phyloP scores from a whole-genome alignment of 1,140 invertebrate species.

The Agraylea sexmaculata region DNA sequence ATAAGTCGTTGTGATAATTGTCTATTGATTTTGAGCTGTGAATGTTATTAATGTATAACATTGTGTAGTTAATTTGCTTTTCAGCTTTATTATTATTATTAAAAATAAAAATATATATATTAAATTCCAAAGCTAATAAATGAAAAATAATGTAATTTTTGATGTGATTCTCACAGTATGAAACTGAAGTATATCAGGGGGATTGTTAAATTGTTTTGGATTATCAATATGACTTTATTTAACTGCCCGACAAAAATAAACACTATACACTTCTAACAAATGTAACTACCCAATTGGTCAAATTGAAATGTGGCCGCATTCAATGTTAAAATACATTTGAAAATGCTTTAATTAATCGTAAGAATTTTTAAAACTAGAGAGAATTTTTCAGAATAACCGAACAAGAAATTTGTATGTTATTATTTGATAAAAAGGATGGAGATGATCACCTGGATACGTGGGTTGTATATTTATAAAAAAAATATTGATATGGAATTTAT shows the following conservation, averaged over 20 bases:
- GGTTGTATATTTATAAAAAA: too few relatives aligned
- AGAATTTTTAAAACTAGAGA: conserved; percentile 13
- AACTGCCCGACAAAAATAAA: conserved; percentile 4
- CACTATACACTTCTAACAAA: conserved; percentile 5
- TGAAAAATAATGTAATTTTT: conserved; percentile 9
- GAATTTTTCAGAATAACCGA: conserved; percentile 8
- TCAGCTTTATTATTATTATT: too few relatives aligned
- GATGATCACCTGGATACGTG: too few relatives aligned
- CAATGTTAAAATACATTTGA: conserved; percentile 8
- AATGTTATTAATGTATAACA: too few relatives aligned
- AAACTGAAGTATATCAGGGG: too few relatives aligned
- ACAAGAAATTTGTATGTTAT: conserved; percentile 11
- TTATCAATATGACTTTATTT: not conserved
- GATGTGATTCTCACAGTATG: conserved; percentile 15
- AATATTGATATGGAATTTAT: too few relatives aligned
- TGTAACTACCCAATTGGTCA: conserved; percentile 5
- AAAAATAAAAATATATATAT: too few relatives aligned
- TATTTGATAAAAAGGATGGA: too few relatives aligned
- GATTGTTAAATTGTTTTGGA: conserved; percentile 10
- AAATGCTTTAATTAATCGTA: conserved; percentile 21
- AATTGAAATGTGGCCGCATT: not conserved
- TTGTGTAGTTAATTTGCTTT: too few relatives aligned
- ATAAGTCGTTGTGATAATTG: too few relatives aligned
- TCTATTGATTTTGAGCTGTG: too few relatives aligned
- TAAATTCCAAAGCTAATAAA: conserved; percentile 8